A percentile compares a stretch with the other conserved stretches of the same genome.
phyloP scores from a whole-genome alignment of 2,888 invertebrate genomes.

The Rotaria magnacalcarata region DNA sequence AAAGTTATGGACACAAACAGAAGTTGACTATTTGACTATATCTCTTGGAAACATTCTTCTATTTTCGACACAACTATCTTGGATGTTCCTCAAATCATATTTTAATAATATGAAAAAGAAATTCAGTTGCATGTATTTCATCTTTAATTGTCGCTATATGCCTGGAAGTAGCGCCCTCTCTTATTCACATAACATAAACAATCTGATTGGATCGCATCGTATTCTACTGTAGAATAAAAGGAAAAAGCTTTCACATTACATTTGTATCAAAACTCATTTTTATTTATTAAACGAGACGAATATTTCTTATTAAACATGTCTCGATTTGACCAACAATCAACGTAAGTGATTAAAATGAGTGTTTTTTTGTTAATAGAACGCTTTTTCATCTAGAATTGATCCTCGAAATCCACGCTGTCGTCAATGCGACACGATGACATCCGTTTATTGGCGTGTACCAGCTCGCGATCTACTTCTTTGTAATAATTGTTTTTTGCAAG shows the following conservation, averaged over 20 bases:
- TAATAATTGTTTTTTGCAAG: constrained; percentile 28
- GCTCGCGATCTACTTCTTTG: constrained; percentile 18
- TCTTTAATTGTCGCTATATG: too few relatives aligned
- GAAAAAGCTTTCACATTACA: background rate
- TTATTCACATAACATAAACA: too few relatives aligned
- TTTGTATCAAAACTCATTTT: background rate
- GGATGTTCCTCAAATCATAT: too few relatives aligned
- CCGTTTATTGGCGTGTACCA: constrained; percentile 34
- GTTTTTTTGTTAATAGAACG: background rate
- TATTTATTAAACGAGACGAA: background rate
- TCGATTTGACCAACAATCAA: background rate
- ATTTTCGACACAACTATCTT: too few relatives aligned
- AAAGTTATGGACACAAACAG: too few relatives aligned
- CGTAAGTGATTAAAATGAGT: background rate
- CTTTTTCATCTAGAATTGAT: background rate
- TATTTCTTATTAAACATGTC: background rate
- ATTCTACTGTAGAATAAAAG: background rate
- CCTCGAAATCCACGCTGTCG: constrained; percentile 34
- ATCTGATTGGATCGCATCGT: background rate
- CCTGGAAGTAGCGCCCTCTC: too few relatives aligned
- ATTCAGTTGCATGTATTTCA: too few relatives aligned
- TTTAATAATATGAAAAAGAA: too few relatives aligned
- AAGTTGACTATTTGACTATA: too few relatives aligned
- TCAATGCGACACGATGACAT: constrained; percentile 22
- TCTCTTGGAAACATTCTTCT: too few relatives aligned